These are phyloP conservation scores for Chrysogorgia sp. DNA, from an alignment of 92 coral and sea anemone species.

Conservation along the genomic window DNA sequence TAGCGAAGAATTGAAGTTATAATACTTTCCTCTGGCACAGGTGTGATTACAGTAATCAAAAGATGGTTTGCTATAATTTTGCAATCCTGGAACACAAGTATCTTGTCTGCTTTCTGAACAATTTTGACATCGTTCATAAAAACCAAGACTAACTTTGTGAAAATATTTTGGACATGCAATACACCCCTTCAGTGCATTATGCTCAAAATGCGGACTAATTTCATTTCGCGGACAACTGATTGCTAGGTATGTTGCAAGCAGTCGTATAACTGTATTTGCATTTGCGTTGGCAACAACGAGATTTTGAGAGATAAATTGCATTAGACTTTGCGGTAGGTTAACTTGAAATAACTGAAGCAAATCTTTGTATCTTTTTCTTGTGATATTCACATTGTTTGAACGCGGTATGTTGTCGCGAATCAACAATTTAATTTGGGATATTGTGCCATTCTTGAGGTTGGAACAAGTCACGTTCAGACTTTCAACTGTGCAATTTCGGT, in stretches of 20 bases:
- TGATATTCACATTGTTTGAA: conserved; percentile 5
- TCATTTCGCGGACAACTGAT: conserved; percentile 5
- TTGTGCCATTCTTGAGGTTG: neutral
- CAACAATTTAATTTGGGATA: conserved; percentile 4
- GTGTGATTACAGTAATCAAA: conserved; percentile 31
- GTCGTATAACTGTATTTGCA: neutral
- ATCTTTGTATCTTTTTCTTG: neutral
- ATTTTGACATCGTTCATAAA: conserved; percentile 4
- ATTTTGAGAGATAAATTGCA: conserved; percentile 1
- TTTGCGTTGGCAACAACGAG: neutral
- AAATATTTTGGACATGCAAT: conserved; percentile 11
- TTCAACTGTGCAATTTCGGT: conserved; percentile 19
- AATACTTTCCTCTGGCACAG: conserved; percentile 14
- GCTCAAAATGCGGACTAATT: neutral
- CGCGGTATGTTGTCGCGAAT: conserved; percentile 6
- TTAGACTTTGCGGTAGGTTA: neutral
- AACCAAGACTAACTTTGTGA: neutral
- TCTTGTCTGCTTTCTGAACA: neutral
- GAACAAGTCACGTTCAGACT: conserved; percentile 6
- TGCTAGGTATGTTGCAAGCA: neutral
- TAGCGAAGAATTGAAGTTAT: neutral
- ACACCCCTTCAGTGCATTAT: neutral
- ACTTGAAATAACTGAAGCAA: neutral
- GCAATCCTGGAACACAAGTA: neutral
- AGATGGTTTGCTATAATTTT: conserved; percentile 11